A percentile compares a stretch with the other conserved stretches of the same genome.
These are phyloP conservation scores for Chrysochloris asiatica DNA, from an alignment of 2,113 vertebrate species.

Conservation along the genomic window DNA sequence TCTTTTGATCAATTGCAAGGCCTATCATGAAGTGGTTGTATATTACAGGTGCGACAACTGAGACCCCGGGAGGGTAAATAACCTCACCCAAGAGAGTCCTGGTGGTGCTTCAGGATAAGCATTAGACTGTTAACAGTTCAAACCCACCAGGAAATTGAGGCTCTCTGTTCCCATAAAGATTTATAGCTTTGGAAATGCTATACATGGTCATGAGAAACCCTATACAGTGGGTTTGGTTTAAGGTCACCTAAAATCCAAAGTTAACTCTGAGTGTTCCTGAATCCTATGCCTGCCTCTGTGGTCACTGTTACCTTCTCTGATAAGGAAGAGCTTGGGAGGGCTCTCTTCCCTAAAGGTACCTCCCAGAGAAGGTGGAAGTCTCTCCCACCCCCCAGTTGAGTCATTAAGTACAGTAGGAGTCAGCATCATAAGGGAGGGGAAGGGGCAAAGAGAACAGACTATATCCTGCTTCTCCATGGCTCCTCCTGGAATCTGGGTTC, in stretches of 20 bases:
- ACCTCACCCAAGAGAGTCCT: neutral
- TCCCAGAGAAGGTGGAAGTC: neutral
- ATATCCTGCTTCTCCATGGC: neutral
- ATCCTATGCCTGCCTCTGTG: neutral
- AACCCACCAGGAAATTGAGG: too few relatives aligned
- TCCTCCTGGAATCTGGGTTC: neutral
- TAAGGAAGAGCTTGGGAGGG: neutral
- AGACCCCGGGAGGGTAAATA: conserved; percentile 1
- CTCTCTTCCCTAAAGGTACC: neutral
- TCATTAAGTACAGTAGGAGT: neutral
- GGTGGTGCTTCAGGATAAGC: too few relatives aligned
- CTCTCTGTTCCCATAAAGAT: too few relatives aligned
- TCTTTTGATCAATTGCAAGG: neutral
- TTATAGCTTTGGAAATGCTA: too few relatives aligned
- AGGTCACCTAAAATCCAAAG: neutral
- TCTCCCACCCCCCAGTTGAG: neutral
- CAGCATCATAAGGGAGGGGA: neutral
- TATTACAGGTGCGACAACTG: neutral
- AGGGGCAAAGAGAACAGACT: neutral
- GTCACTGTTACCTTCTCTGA: neutral
- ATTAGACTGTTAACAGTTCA: too few relatives aligned
- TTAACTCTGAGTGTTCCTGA: conserved; percentile 5
- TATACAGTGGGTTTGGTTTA: too few relatives aligned
- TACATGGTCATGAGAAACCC: too few relatives aligned
- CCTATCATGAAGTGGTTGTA: neutral